Evolutionary conservation across 2,888 invertebrate genomes (phyloP), one percentile per base, ranked within the genome.

Genomic region (Hydrotaea cyrtoneurina): DNA sequence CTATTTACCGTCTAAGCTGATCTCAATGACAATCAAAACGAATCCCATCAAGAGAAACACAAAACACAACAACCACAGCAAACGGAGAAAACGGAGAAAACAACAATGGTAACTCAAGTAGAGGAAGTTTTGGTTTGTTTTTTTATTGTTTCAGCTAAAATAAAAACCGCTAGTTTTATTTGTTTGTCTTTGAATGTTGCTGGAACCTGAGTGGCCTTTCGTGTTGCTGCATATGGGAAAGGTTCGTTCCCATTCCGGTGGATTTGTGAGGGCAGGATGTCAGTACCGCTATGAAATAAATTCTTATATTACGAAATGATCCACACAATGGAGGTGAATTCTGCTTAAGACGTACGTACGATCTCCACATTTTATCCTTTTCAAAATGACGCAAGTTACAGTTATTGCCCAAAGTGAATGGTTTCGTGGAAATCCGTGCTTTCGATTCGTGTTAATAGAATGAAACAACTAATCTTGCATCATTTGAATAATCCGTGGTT

Each of bases 101-200:
- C 19, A 73, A 79, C 57, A 74, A 82, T 62, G 36, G 62, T 78
- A 82, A 82, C 53, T 78, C 59, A 82, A 82, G 82, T 74, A 78
- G 69, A 74, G 36, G 59, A 36, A 26, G 57, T 26, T 66, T 55
- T 39, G 39, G 17, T 19, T 46, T n/a, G 19, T 21, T 62, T n/a
- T 62, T 59, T 31, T 36, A 26, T 62, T 15, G 26, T 62, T 26
- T 69, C 26, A 59, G 23, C 46, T 75, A 62, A 62, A 62, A 57
- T 66, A 74, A 36, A 80, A 69, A 78, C 78, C 78, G 78, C 66
- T 82, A 82, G 78, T 69, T 69, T 21, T 69, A n/a, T 69, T 74
- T 78, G 69, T 82, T 78, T 74, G 59, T 15, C 39, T 57, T 59
- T 53, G n/a, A 66, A 57, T 72, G 64, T 55, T 21, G n/a, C n/a